A percentile compares a stretch with the other conserved stretches of the same genome.
Conservation (phyloP, 1,140 invertebrate species). For the Melipona quadrifasciata region DNA sequence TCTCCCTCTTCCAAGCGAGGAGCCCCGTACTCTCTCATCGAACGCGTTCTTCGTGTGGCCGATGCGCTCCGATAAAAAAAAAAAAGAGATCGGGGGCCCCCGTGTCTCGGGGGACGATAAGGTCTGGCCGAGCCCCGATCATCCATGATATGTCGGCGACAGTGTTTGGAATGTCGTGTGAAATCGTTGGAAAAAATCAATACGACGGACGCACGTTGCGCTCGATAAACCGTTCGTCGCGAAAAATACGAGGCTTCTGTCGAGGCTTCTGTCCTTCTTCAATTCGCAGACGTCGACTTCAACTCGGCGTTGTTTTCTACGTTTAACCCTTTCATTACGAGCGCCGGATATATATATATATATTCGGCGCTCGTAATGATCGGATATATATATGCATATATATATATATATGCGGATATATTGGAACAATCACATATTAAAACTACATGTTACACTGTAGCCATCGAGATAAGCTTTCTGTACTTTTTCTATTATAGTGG, state of each 20-base stretch:
- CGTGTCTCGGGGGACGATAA: constrained; percentile 26
- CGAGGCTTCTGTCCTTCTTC: not conserved
- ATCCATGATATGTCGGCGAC: constrained; percentile 26
- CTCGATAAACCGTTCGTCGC: constrained; percentile 15
- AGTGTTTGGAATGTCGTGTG: constrained; percentile 45
- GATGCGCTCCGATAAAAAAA: constrained; percentile 43
- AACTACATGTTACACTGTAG: too few species aligned
- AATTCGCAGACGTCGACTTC: not conserved
- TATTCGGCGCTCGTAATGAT: too few species aligned
- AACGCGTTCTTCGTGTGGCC: constrained; percentile 47
- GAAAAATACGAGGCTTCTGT: not conserved
- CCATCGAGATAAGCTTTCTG: too few species aligned
- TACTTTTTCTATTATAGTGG: too few species aligned
- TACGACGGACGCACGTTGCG: constrained; percentile 5
- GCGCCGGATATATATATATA: too few species aligned
- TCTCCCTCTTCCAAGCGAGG: not conserved
- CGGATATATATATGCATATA: too few species aligned
- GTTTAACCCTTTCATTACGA: too few species aligned
- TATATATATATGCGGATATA: too few species aligned
- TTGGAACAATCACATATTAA: too few species aligned
- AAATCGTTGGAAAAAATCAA: constrained; percentile 49
- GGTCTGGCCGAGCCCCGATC: constrained; percentile 19
- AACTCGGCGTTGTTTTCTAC: not conserved
- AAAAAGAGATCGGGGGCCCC: constrained; percentile 45
- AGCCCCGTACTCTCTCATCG: constrained; percentile 51